A percentile compares a stretch with the other conserved stretches of the same genome.
phyloP scores from a whole-genome alignment of 2,797 vertebrate species.

The Hydrocynus forskahlii region DNA sequence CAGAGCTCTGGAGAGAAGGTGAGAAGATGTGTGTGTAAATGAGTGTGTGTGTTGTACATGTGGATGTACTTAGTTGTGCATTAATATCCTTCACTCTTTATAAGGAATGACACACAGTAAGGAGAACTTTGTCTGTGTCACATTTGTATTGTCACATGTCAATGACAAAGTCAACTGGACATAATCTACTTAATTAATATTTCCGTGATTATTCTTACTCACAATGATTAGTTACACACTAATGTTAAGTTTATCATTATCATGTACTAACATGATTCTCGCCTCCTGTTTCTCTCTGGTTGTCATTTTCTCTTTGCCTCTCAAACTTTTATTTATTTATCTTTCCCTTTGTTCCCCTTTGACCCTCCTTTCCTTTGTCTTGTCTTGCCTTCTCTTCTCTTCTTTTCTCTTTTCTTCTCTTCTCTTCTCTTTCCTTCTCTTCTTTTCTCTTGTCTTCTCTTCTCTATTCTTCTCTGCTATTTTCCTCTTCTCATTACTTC shows the following conservation, averaged over 20 bases:
- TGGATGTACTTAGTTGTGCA: not conserved
- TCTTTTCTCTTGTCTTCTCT: conserved; percentile 13
- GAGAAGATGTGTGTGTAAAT: conserved; percentile 56
- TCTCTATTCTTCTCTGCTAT: conserved; percentile 16
- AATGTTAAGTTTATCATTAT: not conserved
- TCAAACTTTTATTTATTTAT: conserved; percentile 5
- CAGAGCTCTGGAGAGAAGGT: conserved; percentile 95
- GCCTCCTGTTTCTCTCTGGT: conserved; percentile 31
- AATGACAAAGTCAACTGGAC: not conserved
- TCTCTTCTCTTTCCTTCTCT: not conserved
- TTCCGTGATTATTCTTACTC: not conserved
- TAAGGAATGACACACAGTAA: not conserved
- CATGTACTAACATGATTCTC: conserved; percentile 37
- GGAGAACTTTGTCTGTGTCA: not conserved
- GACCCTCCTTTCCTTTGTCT: not conserved
- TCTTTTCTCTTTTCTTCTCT: conserved; percentile 4
- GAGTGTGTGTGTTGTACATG: not conserved
- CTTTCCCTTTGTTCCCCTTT: not conserved
- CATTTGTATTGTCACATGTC: too few relatives aligned
- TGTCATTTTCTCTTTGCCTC: conserved; percentile 45
- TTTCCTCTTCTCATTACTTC: conserved; percentile 19
- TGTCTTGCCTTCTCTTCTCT: conserved; percentile 1
- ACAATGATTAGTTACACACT: not conserved
- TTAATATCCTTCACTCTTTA: not conserved
- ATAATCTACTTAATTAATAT: not conserved